Evolutionary conservation across 1,140 invertebrate genomes (phyloP), one percentile per base, ranked within the genome.

Genomic region (Brachionus manjavacas): DNA sequence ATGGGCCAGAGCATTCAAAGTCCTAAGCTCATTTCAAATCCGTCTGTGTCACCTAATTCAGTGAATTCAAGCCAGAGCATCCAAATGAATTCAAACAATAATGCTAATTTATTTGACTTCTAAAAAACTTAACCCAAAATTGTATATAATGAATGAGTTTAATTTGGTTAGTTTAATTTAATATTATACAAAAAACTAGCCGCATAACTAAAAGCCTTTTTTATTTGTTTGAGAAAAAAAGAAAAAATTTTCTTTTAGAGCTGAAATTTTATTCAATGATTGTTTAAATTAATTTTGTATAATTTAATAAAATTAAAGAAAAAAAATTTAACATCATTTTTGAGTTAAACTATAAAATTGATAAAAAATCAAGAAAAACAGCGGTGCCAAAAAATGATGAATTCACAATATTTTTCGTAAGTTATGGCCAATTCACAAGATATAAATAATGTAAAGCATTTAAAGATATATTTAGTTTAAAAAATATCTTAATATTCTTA

Each of bases 201-300:
- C 52, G 52, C 6, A 7, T 60, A 20, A 60, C 2, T 9, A 23
- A 60, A 6, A 60, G 20, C 52, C 52, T 60, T 60, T 60, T 60
- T 60, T 60, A 60, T 60, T 60, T 60, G 25, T 60, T 60, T 20
- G n/a, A 9, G 20, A 60, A 60, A 60, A 35, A 35, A 31, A 20
- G 6, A 20, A 60, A 20, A 60, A 8, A 60, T 7, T 3, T 23
- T 60, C 8, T 60, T 20, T 60, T 60, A 6, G 20, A 60, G 52
- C 52, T 60, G 52, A 60, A 60, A 60, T 60, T 60, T 60, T 60
- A 60, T 60, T 60, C 52, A 25, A 20, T 60, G 25, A 60, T 60
- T 60, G 52, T 60, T 60, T 60, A 60, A 60, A 60, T 60, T 60
- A 60, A 60, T 60, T 60, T 60, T 60, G 52, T 60, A 60, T 25